Evolutionary conservation across 1,140 invertebrate species (phyloP).

Genomic region (Zeugodacus cucurbitae): DNA sequence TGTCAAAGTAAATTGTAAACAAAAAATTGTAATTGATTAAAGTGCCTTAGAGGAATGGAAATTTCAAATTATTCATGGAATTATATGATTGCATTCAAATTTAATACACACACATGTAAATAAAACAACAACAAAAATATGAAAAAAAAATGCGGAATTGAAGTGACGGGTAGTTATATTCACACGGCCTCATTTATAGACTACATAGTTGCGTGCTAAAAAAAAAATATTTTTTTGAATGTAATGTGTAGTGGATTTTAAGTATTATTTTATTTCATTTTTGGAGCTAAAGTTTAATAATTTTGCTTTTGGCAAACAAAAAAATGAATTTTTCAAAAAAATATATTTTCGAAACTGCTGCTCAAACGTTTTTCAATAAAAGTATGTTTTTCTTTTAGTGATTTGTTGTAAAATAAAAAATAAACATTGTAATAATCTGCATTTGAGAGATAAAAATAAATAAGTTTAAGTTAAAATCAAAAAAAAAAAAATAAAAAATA

Average conservation of each 20-base stretch:
- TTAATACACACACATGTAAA: neutral
- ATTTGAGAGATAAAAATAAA: too few species aligned
- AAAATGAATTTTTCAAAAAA: neutral
- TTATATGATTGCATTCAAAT: neutral
- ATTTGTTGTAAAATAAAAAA: too few species aligned
- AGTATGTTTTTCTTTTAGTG: too few species aligned
- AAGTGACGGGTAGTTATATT: neutral
- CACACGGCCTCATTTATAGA: neutral
- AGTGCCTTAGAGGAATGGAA: constrained; percentile 28
- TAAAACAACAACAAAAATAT: neutral
- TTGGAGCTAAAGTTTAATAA: neutral
- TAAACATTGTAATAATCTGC: too few species aligned
- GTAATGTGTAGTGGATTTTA: neutral
- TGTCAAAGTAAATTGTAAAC: neutral
- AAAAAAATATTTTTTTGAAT: neutral
- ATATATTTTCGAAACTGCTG: too few species aligned
- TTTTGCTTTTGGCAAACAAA: neutral
- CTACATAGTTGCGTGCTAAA: neutral
- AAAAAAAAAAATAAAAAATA: neutral
- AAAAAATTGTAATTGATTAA: constrained; percentile 30
- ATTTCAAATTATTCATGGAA: neutral
- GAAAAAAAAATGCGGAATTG: neutral
- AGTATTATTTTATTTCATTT: too few species aligned
- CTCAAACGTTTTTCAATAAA: too few species aligned
- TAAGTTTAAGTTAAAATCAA: neutral